Conservation (phyloP, 2,797 vertebrate species). For the Linurgus olivaceus region DNA sequence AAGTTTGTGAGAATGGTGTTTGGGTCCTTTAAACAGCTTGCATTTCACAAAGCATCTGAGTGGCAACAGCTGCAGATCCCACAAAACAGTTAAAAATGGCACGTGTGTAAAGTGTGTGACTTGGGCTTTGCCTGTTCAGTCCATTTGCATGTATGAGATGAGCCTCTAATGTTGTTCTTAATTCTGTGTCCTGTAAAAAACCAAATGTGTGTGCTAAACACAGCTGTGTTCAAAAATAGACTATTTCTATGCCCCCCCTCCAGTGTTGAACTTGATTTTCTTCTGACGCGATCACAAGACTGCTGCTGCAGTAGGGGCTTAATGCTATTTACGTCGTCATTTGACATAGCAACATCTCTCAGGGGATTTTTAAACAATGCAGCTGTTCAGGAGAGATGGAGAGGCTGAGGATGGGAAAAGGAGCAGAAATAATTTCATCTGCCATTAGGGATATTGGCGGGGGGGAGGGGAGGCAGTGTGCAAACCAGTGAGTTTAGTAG, state of each 20-base stretch:
- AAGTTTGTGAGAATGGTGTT: neutral
- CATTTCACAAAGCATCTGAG: neutral
- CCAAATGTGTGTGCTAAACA: constrained; percentile 22
- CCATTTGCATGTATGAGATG: neutral
- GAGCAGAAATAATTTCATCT: constrained; percentile 31
- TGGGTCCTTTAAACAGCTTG: neutral
- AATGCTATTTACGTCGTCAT: constrained; percentile 69
- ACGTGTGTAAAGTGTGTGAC: neutral
- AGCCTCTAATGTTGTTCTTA: neutral
- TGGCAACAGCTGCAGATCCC: neutral
- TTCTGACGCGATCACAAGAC: constrained; percentile 62
- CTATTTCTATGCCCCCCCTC: neutral
- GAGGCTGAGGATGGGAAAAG: constrained; percentile 18
- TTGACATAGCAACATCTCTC: constrained; percentile 69
- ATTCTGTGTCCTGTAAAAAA: constrained; percentile 19
- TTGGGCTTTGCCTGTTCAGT: neutral
- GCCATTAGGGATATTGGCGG: neutral
- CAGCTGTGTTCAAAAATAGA: constrained; percentile 64
- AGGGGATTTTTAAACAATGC: constrained; percentile 66
- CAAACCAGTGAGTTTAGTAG: neutral
- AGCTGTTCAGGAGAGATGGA: constrained; percentile 64
- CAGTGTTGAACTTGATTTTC: constrained; percentile 64
- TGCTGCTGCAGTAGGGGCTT: constrained; percentile 63
- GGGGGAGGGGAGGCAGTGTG: neutral
- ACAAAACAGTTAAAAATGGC: neutral